Evolutionary conservation across 2,888 invertebrate genomes (phyloP).

Genomic region (Orthosia gothica): DNA sequence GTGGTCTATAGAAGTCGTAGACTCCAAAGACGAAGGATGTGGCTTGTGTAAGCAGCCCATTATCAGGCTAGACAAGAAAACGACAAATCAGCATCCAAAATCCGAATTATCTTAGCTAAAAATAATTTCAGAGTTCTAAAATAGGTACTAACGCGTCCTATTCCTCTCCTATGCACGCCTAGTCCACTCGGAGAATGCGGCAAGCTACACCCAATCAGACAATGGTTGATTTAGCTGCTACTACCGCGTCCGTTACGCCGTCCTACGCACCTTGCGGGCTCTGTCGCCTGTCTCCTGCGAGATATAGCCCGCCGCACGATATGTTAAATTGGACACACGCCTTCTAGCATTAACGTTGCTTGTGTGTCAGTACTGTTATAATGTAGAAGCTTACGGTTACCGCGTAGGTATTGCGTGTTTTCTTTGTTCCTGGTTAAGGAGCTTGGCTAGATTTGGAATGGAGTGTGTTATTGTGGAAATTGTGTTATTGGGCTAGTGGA

Average conservation of each 20-base stretch:
- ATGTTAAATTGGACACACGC: conserved; percentile 87
- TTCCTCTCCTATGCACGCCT: conserved; percentile 57
- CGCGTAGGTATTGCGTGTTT: conserved; percentile 48
- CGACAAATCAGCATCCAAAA: neutral
- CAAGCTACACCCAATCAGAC: conserved; percentile 88
- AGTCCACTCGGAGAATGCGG: conserved; percentile 77
- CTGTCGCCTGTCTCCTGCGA: conserved; percentile 75
- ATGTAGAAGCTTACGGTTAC: conserved; percentile 69
- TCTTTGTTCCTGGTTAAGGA: conserved; percentile 55
- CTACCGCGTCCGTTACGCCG: conserved; percentile 85
- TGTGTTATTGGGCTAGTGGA: neutral
- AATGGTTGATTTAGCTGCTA: conserved; percentile 88
- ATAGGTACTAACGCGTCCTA: neutral
- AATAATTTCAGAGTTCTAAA: neutral
- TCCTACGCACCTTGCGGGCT: conserved; percentile 85
- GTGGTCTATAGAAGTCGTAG: neutral
- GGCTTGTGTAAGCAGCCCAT: neutral
- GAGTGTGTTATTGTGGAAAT: conserved; percentile 3
- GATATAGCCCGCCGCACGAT: conserved; percentile 79
- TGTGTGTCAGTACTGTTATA: conserved; percentile 83
- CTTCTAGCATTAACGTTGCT: conserved; percentile 81
- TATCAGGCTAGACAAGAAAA: neutral
- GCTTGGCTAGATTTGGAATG: conserved; percentile 1
- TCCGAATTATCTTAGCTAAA: neutral
- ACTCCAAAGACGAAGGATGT: neutral